phyloP scores from a whole-genome alignment of 2,113 vertebrate species.

The Myotis brandtii region DNA sequence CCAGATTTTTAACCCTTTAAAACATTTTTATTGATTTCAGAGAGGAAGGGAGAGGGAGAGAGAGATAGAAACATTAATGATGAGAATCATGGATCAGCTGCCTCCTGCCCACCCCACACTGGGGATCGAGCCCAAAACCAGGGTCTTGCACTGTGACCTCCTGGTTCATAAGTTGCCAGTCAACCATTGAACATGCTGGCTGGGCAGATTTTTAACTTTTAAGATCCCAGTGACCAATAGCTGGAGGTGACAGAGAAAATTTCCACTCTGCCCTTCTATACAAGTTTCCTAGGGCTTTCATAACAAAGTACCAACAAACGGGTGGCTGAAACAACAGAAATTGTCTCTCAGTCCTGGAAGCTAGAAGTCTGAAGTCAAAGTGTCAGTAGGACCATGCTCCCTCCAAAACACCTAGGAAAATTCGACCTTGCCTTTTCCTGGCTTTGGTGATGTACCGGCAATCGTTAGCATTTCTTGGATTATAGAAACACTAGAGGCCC shows the following conservation, averaged over 20 bases:
- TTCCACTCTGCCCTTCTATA: not conserved
- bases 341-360: not conserved
- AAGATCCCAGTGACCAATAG: not conserved
- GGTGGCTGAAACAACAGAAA: not conserved
- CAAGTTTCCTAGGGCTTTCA: not conserved
- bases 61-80: no score
- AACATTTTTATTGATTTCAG: no score
- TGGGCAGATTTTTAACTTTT: not conserved
- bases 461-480: not conserved
- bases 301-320: not conserved
- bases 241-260: not conserved
- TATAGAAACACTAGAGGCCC: not conserved
- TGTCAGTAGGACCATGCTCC: not conserved
- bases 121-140: no score
- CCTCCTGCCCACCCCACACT: no score
- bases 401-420: not conserved
- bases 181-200: no score
- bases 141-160: no score
- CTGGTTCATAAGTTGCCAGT: no score
- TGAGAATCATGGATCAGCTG: no score
- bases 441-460: not conserved
- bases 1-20: not conserved
- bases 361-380: not conserved
- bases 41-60: no score
- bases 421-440: no score